Conservation (phyloP, 2,797 vertebrate genomes). For the Kryptopterus vitreolus region DNA sequence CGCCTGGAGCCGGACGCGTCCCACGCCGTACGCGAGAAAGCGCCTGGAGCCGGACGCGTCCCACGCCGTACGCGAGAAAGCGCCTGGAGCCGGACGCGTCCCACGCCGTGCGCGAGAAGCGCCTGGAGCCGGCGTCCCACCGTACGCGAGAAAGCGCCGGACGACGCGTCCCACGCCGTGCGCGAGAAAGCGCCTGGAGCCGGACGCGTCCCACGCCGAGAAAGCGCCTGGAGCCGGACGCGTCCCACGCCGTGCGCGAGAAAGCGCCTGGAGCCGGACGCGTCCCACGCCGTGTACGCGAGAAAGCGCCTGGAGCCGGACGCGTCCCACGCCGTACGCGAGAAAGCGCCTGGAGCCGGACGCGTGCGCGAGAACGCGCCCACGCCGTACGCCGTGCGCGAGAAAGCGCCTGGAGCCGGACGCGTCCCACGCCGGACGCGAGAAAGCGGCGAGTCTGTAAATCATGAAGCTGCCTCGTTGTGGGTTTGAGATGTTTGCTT, state of each 20-base stretch:
- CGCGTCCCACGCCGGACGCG: slow-evolving; percentile 61
- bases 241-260: slow-evolving; percentile 63
- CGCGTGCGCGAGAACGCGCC: no score
- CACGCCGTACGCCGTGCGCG: slow-evolving; percentile 61
- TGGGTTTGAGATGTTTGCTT: slow-evolving; percentile 68
- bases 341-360: slow-evolving; percentile 71
- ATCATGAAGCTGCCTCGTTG: slow-evolving; percentile 78
- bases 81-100: slow-evolving; percentile 69
- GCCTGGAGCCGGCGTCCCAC: slow-evolving; percentile 68
- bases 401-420: slow-evolving; percentile 72
- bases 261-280: slow-evolving; percentile 70
- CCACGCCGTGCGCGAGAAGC: slow-evolving; percentile 64
- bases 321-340: slow-evolving; percentile 61
- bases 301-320: slow-evolving; percentile 71
- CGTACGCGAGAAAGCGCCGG: slow-evolving; percentile 68
- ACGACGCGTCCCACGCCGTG: slow-evolving; percentile 63
- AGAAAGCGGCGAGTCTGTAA: slow-evolving; percentile 71
- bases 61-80: slow-evolving; percentile 63
- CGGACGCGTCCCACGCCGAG: slow-evolving; percentile 63
- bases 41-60: slow-evolving; percentile 69
- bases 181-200: slow-evolving; percentile 70
- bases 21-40: slow-evolving; percentile 63
- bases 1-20: slow-evolving; percentile 69
- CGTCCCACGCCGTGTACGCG: slow-evolving; percentile 62
- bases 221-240: slow-evolving; percentile 70